Evolutionary conservation across 2,888 invertebrate species (phyloP).

Genomic region (Sphecodes monilicornis): DNA sequence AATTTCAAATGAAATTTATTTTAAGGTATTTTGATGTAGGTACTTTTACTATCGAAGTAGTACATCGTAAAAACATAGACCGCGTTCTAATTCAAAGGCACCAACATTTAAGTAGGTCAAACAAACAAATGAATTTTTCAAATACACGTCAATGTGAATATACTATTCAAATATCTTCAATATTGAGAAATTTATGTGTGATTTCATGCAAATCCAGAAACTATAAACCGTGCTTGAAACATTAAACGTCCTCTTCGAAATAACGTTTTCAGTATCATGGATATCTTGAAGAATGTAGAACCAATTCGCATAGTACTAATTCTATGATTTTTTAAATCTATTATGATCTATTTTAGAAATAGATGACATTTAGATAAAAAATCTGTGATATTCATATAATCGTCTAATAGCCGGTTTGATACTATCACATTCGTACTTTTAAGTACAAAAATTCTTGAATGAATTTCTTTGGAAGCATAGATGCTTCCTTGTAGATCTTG

Average conservation of each 20-base stretch:
- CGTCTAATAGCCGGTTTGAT: not conserved
- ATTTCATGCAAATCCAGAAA: not conserved
- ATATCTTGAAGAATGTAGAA: not conserved
- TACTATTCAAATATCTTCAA: not conserved
- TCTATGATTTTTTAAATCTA: not conserved
- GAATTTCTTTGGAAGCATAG: not conserved
- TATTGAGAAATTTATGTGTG: not conserved
- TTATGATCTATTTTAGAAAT: not conserved
- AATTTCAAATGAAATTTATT: slow-evolving; percentile 2
- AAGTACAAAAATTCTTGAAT: not conserved
- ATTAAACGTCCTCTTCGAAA: too few species aligned
- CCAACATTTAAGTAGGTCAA: not conserved
- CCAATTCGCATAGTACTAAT: not conserved
- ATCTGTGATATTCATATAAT: not conserved
- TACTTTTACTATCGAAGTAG: not conserved
- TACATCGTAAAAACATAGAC: not conserved
- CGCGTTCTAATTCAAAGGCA: not conserved
- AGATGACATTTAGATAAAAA: not conserved
- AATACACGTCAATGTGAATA: not conserved
- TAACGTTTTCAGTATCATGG: not conserved
- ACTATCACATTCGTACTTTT: not conserved
- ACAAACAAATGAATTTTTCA: not conserved
- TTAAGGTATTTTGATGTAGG: not conserved
- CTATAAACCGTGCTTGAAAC: too few species aligned
- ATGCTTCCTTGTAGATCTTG: not conserved